These are phyloP conservation scores for Taphrorychus bicolor DNA, from an alignment of 2,888 invertebrate genomes.

Conservation along the genomic window DNA sequence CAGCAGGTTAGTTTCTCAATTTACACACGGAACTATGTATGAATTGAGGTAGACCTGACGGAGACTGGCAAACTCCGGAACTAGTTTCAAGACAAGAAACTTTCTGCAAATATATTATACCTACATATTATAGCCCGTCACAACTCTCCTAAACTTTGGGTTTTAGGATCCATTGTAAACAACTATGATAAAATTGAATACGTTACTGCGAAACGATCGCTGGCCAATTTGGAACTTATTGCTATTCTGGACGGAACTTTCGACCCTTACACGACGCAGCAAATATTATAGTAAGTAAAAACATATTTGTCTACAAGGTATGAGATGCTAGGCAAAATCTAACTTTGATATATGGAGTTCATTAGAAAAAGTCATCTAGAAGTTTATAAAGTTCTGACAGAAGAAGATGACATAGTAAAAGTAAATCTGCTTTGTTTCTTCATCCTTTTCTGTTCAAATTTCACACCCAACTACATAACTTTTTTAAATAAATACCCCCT, in stretches of 20 bases:
- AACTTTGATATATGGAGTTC: no score
- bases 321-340: neutral
- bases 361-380: no score
- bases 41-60: neutral
- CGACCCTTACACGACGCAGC: slow-evolving; percentile 64
- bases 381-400: no score
- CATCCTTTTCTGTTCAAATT: no score
- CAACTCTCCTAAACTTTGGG: slow-evolving; percentile 9
- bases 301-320: no score
- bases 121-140: neutral
- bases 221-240: slow-evolving; percentile 64
- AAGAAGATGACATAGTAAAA: no score
- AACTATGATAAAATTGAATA: slow-evolving; percentile 47
- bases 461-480: no score
- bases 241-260: slow-evolving; percentile 68
- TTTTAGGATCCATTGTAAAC: slow-evolving; percentile 43
- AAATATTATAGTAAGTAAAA: slow-evolving; percentile 65
- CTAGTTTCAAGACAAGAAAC: neutral
- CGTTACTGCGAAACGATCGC: slow-evolving; percentile 43
- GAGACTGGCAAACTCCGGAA: slow-evolving; percentile 4
- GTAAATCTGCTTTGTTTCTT: no score
- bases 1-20: slow-evolving; percentile 60
- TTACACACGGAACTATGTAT: neutral
- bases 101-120: slow-evolving; percentile 5
- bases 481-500: no score